These are phyloP conservation scores for Colletes gigas DNA, from an alignment of 1,140 invertebrate genomes.

Conservation along the genomic window DNA sequence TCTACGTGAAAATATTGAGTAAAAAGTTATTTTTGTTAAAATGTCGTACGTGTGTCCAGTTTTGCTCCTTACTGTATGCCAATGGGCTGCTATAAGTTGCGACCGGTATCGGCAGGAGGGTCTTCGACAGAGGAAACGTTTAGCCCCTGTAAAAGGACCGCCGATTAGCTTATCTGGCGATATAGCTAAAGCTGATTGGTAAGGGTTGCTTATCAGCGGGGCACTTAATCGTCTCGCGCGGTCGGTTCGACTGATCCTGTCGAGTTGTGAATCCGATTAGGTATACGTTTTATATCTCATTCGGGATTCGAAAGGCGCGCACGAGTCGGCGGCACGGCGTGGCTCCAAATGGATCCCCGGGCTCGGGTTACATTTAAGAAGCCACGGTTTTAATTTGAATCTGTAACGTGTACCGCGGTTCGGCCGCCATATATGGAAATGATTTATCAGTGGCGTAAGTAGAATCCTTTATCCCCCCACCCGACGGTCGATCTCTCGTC, in stretches of 20 bases:
- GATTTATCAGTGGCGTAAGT: slow-evolving; percentile 43
- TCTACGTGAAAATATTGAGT: too few relatives aligned
- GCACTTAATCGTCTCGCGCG: slow-evolving; percentile 50
- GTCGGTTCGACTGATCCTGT: slow-evolving; percentile 50
- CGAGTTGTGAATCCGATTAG: slow-evolving; percentile 57
- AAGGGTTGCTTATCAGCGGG: slow-evolving; percentile 43
- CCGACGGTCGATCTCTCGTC: background rate
- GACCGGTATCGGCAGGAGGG: slow-evolving; percentile 17
- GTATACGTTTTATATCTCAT: slow-evolving; percentile 50
- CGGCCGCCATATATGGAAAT: slow-evolving; percentile 51
- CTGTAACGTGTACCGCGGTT: slow-evolving; percentile 55
- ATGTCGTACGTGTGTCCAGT: background rate
- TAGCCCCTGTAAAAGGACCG: slow-evolving; percentile 48
- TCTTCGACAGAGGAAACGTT: slow-evolving; percentile 43
- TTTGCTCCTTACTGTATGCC: background rate
- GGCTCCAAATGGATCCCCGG: slow-evolving; percentile 13
- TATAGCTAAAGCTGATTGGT: slow-evolving; percentile 41
- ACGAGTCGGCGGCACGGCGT: slow-evolving; percentile 1
- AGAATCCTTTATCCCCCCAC: slow-evolving; percentile 20
- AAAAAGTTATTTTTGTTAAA: too few relatives aligned
- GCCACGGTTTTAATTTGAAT: slow-evolving; percentile 66
- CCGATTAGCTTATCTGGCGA: slow-evolving; percentile 63
- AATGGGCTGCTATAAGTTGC: slow-evolving; percentile 14
- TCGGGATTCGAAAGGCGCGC: slow-evolving; percentile 49
- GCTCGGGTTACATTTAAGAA: slow-evolving; percentile 62